phyloP scores from a whole-genome alignment of 1,140 invertebrate species.

The Brachystomella parvula region DNA sequence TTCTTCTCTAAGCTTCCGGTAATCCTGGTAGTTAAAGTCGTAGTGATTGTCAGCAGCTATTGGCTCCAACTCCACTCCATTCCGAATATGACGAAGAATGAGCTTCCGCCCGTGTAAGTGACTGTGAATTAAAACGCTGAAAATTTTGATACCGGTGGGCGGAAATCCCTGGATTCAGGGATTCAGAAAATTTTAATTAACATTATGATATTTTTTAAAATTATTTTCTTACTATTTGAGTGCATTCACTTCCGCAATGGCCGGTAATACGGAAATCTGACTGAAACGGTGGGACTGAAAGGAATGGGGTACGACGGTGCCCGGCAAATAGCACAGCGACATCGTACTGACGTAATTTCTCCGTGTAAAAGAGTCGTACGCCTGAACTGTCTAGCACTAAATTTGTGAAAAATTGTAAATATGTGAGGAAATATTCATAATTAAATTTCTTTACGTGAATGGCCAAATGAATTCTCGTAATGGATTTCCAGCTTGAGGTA shows the following conservation, averaged over 20 bases:
- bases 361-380: conserved; percentile 67
- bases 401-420: conserved; percentile 24
- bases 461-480: conserved; percentile 67
- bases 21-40: conserved; percentile 73
- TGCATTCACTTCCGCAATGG: conserved; percentile 26
- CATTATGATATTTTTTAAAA: background rate
- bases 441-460: conserved; percentile 7
- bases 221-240: conserved; percentile 49
- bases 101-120: conserved; percentile 71
- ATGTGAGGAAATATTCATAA: background rate
- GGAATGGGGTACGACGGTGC: conserved; percentile 26
- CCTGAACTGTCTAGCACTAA: conserved; percentile 67
- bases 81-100: conserved; percentile 65
- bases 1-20: conserved; percentile 60
- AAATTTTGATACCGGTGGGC: conserved; percentile 19
- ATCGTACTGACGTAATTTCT: conserved; percentile 60
- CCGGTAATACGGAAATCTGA: conserved; percentile 17
- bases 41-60: conserved; percentile 67
- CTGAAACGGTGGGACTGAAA: conserved; percentile 22
- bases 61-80: conserved; percentile 62
- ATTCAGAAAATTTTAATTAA: background rate
- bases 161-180: conserved; percentile 19
- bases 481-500: conserved; percentile 84
- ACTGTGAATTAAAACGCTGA: conserved; percentile 60
- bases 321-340: conserved; percentile 57